Conservation (phyloP, 2,113 vertebrate genomes). For the Etheostoma spectabile region DNA sequence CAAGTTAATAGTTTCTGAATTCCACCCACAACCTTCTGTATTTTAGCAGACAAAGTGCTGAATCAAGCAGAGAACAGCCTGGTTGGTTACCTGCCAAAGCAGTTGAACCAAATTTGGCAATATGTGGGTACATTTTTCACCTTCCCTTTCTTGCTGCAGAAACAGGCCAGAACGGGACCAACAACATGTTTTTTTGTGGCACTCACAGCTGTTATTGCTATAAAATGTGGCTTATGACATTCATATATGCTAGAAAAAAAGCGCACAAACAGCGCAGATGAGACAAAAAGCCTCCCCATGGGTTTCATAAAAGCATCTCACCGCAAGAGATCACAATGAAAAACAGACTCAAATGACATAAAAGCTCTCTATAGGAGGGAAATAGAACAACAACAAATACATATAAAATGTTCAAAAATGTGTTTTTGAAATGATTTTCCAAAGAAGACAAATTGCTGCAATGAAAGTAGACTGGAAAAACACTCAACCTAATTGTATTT, state of each 20-base stretch:
- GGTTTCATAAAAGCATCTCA: slow-evolving; percentile 23
- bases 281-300: slow-evolving; percentile 23
- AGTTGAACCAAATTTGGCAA: neutral
- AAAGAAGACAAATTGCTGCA: neutral
- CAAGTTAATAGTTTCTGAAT: slow-evolving; percentile 3
- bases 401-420: neutral
- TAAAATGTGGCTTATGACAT: neutral
- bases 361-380: slow-evolving; percentile 23
- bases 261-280: neutral
- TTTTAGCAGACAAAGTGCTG: slow-evolving; percentile 7
- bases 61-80: slow-evolving; percentile 4
- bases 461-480: neutral
- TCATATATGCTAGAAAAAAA: neutral
- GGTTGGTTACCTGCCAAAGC: slow-evolving; percentile 4
- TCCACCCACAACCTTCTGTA: slow-evolving; percentile 8
- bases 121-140: slow-evolving; percentile 11
- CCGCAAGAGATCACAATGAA: slow-evolving; percentile 19
- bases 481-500: neutral
- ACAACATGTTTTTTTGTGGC: neutral
- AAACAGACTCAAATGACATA: slow-evolving; percentile 27
- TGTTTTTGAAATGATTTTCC: neutral
- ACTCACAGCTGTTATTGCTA: neutral
- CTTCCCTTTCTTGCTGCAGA: neutral
- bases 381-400: neutral
- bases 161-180: neutral